Evolutionary conservation across 2,888 invertebrate species (phyloP).

Genomic region (Eristalis intricaria): DNA sequence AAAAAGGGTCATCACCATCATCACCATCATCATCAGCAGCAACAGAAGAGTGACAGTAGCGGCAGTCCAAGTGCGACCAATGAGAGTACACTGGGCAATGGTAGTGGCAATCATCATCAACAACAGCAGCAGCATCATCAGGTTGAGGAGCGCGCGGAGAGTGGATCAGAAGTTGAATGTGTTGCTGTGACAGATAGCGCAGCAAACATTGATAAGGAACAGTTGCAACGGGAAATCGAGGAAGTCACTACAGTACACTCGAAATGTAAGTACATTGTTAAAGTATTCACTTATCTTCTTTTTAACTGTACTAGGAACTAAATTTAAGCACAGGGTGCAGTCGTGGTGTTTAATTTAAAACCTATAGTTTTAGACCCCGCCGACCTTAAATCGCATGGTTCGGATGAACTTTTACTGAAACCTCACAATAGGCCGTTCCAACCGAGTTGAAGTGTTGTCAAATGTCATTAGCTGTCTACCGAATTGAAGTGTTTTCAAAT

Average conservation of each 20-base stretch:
- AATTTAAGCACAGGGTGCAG: too few relatives aligned
- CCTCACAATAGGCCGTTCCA: too few relatives aligned
- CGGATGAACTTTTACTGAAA: too few relatives aligned
- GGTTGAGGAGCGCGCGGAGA: constrained; percentile 51
- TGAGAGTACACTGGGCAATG: constrained; percentile 47
- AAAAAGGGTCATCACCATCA: constrained; percentile 52
- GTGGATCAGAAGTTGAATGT: constrained; percentile 67
- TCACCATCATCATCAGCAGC: neutral
- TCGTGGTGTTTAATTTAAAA: too few relatives aligned
- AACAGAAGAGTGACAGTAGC: constrained; percentile 68
- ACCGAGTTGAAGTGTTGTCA: too few relatives aligned
- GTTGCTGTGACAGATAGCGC: constrained; percentile 54
- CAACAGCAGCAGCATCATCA: constrained; percentile 47
- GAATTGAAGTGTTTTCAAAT: too few relatives aligned
- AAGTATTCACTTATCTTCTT: neutral
- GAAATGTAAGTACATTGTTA: constrained; percentile 73
- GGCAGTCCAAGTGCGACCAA: constrained; percentile 62
- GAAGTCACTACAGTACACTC: constrained; percentile 76
- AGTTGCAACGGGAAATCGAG: constrained; percentile 76
- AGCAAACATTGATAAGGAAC: constrained; percentile 72
- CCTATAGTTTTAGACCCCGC: too few relatives aligned
- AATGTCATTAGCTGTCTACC: too few relatives aligned
- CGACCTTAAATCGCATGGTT: too few relatives aligned
- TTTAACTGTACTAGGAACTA: neutral
- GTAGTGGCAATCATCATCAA: constrained; percentile 25